Evolutionary conservation across 2,888 invertebrate genomes (phyloP).

Genomic region (Drosophila rellima): DNA sequence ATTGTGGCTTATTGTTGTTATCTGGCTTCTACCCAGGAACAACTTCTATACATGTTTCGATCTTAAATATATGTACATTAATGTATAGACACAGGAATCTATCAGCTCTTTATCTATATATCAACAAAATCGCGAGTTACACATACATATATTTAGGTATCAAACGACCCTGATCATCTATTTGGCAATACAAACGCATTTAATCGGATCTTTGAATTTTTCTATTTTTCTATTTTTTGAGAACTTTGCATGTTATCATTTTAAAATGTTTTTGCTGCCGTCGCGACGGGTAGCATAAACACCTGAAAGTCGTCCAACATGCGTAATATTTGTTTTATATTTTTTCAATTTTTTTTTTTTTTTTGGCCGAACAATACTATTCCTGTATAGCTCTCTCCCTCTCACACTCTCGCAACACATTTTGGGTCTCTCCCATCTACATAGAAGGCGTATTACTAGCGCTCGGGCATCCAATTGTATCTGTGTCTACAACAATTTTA

Average conservation of each 20-base stretch:
- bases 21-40: conserved; percentile 11
- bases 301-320: conserved; percentile 64
- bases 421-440: conserved; percentile 44
- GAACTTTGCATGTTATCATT: conserved; percentile 64
- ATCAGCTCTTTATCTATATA: conserved; percentile 3
- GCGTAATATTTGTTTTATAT: conserved; percentile 43
- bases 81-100: not conserved
- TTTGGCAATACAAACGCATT: conserved; percentile 66
- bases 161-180: conserved; percentile 77
- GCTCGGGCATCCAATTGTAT: conserved; percentile 51
- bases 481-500: conserved; percentile 62
- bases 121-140: conserved; percentile 33
- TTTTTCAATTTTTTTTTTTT: conserved; percentile 6
- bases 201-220: conserved; percentile 34
- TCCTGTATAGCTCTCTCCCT: conserved; percentile 42
- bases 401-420: conserved; percentile 13
- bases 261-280: conserved; percentile 59
- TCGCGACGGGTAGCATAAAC: conserved; percentile 39
- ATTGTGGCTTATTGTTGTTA: conserved; percentile 32
- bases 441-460: conserved; percentile 67
- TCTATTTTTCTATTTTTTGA: conserved; percentile 12
- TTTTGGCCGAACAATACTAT: conserved; percentile 30
- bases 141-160: conserved; percentile 29
- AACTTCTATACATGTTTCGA: conserved; percentile 14
- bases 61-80: not conserved